Evolutionary conservation across 2,113 vertebrate genomes (phyloP), one percentile per base, ranked within the genome.

Genomic region (Notiomystis cincta): DNA sequence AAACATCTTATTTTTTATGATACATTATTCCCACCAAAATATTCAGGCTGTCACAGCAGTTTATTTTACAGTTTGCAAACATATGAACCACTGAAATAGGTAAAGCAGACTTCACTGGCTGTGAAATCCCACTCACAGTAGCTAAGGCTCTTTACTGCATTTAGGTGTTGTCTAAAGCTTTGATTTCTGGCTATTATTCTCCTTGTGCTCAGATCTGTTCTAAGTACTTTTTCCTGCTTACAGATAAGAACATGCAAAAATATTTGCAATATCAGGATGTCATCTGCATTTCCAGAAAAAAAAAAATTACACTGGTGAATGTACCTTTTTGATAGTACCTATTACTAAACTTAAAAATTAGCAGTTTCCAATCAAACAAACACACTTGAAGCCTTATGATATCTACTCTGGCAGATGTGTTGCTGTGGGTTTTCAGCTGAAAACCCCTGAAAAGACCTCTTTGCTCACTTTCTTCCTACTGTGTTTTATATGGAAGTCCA

Each of bases 1-100:
- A 83, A 81, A 37, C 19, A 14, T 42, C 18, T 94, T n/a, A 11
- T 83, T 69, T 89, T 91, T 95, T 45, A 64, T 45, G 44, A 94
- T 54, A 44, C 13, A 28, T 75, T 90, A 60, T 86, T 93, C 40
- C 35, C 16, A n/a, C 56, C n/a, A 81, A 94, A 96, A 82, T 70
- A 86, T 44, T 70, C 40, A 51, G 51, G 44, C 25, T 88, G 48
- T 83, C 69, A 83, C 12, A 40, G 44, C 31, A 60, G 56, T 82
- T 88, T 51, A 66, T 67, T 89, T 96, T 69, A 42, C n/a, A 69
- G 56, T 66, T 87, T 53, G 40, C 67, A 95, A 64, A 90, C 44
- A 54, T 0, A 77, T 5, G 4, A 90, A 42, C 12, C 50, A 30
- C 17, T 50, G 62, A 70, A 69, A 70, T 35, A 62, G 18, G 70